Evolutionary conservation across 2,113 vertebrate species (phyloP), one percentile per base, ranked within the genome.

Genomic region (Propithecus coquereli): DNA sequence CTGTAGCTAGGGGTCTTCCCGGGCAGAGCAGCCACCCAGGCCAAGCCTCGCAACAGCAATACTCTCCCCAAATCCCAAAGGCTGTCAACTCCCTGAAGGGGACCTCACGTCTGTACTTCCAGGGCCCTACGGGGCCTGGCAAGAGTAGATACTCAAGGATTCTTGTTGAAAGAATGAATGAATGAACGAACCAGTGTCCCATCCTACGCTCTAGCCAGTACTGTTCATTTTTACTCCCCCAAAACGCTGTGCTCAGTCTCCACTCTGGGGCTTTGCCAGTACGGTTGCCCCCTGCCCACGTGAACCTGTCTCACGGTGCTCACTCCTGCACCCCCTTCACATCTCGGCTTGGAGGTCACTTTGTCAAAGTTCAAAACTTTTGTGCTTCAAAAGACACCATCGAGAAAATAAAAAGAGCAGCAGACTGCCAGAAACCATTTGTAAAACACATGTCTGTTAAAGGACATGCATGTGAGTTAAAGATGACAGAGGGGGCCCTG

Each of bases 301-400:
- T 22, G 57, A 37, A 22, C 50, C 76, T 8, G 2, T 34, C 0
- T 0, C 73, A 3, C 0, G 0, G 45, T 20, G 34, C 63, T 30
- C 2, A 37, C 20, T 37, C 80, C 16, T 30, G 7, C 10, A 13
- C 40, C 37, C 65, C 57, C n/a, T 30, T 82, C 4, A 1, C 0
- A 0, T 40, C 61, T 81, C 37, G 18, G 25, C 77, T 20, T 8
- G 20, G 89, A 80, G 65, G 45, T 50, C 52, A 40, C 47, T 1
- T 47, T n/a, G 34, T 68, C 77, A 91, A 77, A 89, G 57, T 76
- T 43, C 22, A n/a, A 85, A 80, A 50, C 14, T 2, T 81, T 54
- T 82, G 57, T 3, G 8, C 77, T 76, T 95, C 40, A 45, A 32
- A 81, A 94, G 77, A 81, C 3, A n/a, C 37, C 8, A 17, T 13